Base-by-base conservation (phyloP, 2,113 vertebrate species). In the Hippocampus abdominalis region DNA sequence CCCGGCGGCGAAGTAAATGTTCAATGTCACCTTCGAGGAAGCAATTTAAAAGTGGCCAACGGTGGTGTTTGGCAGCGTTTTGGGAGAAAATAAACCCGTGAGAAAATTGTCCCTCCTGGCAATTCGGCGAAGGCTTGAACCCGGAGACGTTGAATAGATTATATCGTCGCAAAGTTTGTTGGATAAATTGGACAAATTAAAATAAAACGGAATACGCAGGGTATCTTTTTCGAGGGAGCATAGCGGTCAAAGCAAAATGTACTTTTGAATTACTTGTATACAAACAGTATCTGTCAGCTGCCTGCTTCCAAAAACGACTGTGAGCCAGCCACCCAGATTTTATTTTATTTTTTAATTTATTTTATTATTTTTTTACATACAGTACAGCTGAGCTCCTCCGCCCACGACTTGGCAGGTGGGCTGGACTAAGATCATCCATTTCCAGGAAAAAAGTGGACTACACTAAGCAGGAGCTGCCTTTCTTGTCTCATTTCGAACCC, bases 111-210 rank as follows among this genome's bases (percentile, higher is more conserved):
- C 67, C 59, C 69, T 65, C 62, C 21, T 44, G n/a, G 71, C 71
- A 70, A 63, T 39, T 63, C 73, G 68, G 44, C 66, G 77, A 67
- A 77, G 56, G 77, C 71, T 82, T 68, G 76, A 72, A 68, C 57
- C 66, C 68, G 67, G 69, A 70, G 65, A 71, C 18, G 72, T 76
- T 68, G 70, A 39, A 78, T 70, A 71, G 73, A 73, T 77, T 71
- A 86, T 65, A 72, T 76, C 57, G 65, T 61, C 13, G 9, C 46
- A 56, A 73, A 49, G 21, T 64, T 74, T 69, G 64, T 44, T 72
- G 66, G 64, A 73, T 29, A 65, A 76, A 29, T 73, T 68, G 75
- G 48, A 72, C 81, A 68, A 39, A 32, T 66, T 70, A 32, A 36
- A 23, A 18, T 12, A 29, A 8, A 27, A 32, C 7, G 32, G 9